Conservation (phyloP, 1,140 invertebrate species). For the Eriocheir sinensis region DNA sequence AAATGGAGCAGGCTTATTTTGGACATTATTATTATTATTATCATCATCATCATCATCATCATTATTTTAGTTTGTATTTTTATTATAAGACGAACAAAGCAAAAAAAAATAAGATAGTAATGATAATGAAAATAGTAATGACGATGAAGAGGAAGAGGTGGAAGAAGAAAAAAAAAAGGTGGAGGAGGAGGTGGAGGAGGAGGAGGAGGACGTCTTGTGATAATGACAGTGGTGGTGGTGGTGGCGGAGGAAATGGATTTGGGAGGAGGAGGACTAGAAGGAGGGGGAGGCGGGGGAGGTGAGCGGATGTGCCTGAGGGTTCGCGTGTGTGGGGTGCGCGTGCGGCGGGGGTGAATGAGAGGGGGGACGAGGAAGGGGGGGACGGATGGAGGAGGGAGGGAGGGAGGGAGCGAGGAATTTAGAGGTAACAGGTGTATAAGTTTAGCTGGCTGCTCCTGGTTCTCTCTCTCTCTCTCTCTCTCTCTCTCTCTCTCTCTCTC, state of each 20-base stretch:
- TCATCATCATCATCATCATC: neutral
- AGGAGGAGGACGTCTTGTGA: neutral
- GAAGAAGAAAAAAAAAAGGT: neutral
- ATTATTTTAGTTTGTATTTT: neutral
- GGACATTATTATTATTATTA: neutral
- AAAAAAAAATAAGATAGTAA: neutral
- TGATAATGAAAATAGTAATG: neutral
- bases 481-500: constrained; percentile 32
- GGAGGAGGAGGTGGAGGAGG: neutral
- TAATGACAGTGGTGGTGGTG: neutral
- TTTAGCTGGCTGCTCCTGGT: neutral
- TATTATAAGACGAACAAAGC: neutral
- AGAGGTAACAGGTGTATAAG: neutral
- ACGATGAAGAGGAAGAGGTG: neutral
- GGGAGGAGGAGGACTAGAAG: neutral
- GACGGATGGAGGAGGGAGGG: too few species aligned
- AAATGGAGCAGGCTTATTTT: neutral
- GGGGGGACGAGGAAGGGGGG: neutral
- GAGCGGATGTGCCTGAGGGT: constrained; percentile 14
- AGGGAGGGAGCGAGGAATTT: neutral
- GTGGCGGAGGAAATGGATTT: neutral
- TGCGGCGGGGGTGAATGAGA: neutral
- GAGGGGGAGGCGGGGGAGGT: neutral
- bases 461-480: neutral
- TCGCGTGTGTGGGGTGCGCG: too few species aligned